phyloP scores from a whole-genome alignment of 1,140 invertebrate species.

The Aphaenogaster rudis region DNA sequence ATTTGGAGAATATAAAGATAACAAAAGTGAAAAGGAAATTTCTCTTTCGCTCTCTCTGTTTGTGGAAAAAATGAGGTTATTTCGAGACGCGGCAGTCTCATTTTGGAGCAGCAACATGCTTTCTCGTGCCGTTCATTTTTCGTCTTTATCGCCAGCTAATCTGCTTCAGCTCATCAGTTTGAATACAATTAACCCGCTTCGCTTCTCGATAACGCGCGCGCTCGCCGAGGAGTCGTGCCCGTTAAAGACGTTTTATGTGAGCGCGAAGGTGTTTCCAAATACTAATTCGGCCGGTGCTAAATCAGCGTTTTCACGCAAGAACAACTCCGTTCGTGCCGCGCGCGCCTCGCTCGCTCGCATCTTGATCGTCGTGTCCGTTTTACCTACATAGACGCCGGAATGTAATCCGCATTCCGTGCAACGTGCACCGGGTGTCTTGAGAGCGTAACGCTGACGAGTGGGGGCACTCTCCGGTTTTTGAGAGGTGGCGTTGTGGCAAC shows the following conservation, averaged over 20 bases:
- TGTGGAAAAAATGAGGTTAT: not conserved
- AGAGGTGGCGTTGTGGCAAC: not conserved
- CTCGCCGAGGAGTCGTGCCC: not conserved
- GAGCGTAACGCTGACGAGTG: conserved; percentile 51
- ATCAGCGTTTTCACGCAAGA: conserved; percentile 40
- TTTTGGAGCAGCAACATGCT: not conserved
- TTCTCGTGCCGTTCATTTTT: not conserved
- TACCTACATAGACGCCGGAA: conserved; percentile 60
- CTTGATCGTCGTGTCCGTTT: conserved; percentile 56
- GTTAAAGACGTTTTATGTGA: not conserved
- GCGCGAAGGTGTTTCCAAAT: conserved; percentile 32
- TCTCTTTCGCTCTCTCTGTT: not conserved
- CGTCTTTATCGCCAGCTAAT: conserved; percentile 15
- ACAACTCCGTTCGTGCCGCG: not conserved
- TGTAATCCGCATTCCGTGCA: conserved; percentile 74
- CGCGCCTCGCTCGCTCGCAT: not conserved
- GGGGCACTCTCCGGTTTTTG: not conserved
- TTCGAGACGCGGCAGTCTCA: not conserved
- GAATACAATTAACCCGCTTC: conserved; percentile 34
- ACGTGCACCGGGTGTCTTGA: conserved; percentile 58
- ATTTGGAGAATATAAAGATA: not conserved
- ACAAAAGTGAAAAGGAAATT: not conserved
- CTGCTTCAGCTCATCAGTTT: not conserved
- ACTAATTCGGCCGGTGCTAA: conserved; percentile 14
- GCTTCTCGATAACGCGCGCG: not conserved